Conservation (phyloP, 2,113 vertebrate species). For the Pygoscelis antarcticus region DNA sequence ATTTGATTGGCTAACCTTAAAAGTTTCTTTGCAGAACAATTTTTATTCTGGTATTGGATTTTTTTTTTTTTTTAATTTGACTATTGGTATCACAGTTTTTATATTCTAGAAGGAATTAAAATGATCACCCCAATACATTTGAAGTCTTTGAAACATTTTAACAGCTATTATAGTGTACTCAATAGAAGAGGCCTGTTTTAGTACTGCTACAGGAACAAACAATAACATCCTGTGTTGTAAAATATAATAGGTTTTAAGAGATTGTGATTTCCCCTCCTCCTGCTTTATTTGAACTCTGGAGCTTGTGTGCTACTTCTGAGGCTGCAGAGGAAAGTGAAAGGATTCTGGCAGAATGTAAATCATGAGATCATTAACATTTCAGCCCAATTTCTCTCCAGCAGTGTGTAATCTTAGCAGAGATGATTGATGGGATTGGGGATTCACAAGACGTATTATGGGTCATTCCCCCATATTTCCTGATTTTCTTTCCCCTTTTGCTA, state of each 20-base stretch:
- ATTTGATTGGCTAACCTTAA: neutral
- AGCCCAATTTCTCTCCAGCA: conserved; percentile 29
- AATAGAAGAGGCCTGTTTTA: neutral
- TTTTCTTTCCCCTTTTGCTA: conserved; percentile 40
- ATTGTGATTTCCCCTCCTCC: neutral
- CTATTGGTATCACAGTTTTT: neutral
- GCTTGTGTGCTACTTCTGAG: neutral
- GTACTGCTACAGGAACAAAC: neutral
- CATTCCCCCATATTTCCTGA: conserved; percentile 21
- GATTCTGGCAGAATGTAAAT: conserved; percentile 53
- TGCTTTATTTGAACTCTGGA: neutral
- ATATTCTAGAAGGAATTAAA: neutral
- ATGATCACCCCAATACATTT: neutral
- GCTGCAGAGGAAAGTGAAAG: neutral
- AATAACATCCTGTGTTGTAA: neutral
- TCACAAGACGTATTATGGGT: conserved; percentile 7
- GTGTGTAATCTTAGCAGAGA: conserved; percentile 4
- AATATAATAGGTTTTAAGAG: neutral
- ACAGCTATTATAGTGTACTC: neutral
- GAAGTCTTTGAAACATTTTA: neutral
- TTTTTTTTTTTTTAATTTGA: neutral
- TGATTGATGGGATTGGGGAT: conserved; percentile 6
- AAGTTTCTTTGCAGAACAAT: neutral
- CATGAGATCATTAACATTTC: conserved; percentile 53
- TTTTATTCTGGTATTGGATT: neutral